Evolutionary conservation across 2,113 vertebrate species (phyloP).

Genomic region (Lanius collurio): DNA sequence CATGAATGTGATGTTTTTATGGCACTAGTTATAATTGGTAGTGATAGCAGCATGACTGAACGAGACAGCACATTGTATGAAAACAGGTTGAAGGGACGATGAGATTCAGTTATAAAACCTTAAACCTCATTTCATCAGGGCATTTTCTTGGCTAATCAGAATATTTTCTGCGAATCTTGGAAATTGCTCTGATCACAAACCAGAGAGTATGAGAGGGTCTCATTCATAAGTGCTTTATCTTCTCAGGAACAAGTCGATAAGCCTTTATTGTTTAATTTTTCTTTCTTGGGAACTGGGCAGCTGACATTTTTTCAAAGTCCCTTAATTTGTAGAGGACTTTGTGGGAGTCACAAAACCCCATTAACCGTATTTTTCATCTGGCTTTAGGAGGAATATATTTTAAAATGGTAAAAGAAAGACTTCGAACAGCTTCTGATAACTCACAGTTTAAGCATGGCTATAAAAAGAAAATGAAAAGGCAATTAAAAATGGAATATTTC

Average conservation of each 20-base stretch:
- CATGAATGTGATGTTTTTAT: constrained; percentile 60
- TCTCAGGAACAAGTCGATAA: constrained; percentile 66
- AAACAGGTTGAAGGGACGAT: constrained; percentile 43
- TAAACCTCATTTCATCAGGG: constrained; percentile 38
- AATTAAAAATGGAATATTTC: constrained; percentile 72
- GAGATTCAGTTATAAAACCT: constrained; percentile 37
- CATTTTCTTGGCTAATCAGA: constrained; percentile 43
- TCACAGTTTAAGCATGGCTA: constrained; percentile 64
- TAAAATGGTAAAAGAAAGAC: constrained; percentile 67
- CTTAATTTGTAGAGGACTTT: constrained; percentile 71
- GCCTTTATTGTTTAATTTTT: constrained; percentile 70
- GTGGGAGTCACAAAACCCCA: constrained; percentile 70
- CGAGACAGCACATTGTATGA: neutral
- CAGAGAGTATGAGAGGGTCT: constrained; percentile 42
- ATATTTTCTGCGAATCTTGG: constrained; percentile 54
- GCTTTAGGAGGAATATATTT: constrained; percentile 67
- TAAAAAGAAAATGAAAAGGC: constrained; percentile 71
- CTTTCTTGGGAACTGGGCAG: constrained; percentile 64
- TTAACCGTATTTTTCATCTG: constrained; percentile 64
- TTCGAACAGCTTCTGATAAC: constrained; percentile 69
- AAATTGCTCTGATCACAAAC: constrained; percentile 60
- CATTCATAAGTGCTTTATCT: constrained; percentile 65
- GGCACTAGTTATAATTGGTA: constrained; percentile 46
- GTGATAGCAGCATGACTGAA: constrained; percentile 14
- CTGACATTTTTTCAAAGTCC: constrained; percentile 70